Evolutionary conservation across 2,888 invertebrate species (phyloP).

Genomic region (Dioctria rufipes): DNA sequence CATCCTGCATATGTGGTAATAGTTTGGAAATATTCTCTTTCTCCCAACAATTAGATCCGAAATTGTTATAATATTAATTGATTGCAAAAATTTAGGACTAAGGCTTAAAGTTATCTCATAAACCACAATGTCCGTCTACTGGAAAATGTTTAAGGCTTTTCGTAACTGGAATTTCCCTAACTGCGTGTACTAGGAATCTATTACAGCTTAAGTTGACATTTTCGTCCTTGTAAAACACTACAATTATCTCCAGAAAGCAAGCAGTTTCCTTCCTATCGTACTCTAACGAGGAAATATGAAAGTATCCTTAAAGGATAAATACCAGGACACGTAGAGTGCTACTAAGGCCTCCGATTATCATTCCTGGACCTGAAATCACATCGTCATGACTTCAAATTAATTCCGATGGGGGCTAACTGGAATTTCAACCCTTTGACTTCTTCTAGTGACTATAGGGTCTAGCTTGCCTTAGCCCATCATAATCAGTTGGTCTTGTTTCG

Average conservation of each 20-base stretch:
- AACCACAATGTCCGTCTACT: no score
- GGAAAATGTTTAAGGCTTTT: no score
- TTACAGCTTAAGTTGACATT: constrained; percentile 22
- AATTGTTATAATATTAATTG: no score
- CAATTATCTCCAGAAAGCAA: constrained; percentile 19
- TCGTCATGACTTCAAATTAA: constrained; percentile 47
- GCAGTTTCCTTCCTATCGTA: constrained; percentile 21
- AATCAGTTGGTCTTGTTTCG: neutral
- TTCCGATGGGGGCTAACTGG: constrained; percentile 40
- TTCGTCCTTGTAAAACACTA: constrained; percentile 32
- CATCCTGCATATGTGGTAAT: no score
- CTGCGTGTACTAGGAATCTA: no score
- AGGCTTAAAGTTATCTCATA: no score
- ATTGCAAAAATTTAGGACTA: no score
- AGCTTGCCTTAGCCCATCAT: constrained; percentile 11
- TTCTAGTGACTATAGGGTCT: neutral
- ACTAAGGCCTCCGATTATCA: constrained; percentile 43
- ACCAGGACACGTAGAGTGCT: constrained; percentile 29
- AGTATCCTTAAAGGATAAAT: constrained; percentile 46
- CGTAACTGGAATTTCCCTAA: no score
- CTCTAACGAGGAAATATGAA: constrained; percentile 32
- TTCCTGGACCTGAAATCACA: constrained; percentile 41
- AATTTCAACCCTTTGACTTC: constrained; percentile 39
- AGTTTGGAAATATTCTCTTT: no score
- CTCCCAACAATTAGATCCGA: no score